Evolutionary conservation across 2,113 vertebrate species (phyloP), one percentile per base, ranked within the genome.

Genomic region (Procavia capensis): DNA sequence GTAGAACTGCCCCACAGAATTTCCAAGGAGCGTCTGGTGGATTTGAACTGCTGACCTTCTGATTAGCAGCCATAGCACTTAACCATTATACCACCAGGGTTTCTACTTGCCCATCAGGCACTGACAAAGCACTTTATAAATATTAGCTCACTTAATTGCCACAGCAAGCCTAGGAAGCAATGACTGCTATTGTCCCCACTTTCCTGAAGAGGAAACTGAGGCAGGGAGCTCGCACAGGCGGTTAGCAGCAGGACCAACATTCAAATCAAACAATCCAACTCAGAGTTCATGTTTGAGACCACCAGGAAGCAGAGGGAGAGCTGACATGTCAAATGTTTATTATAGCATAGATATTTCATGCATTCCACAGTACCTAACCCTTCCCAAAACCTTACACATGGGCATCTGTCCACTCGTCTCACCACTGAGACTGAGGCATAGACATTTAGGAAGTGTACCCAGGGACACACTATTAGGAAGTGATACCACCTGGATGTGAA

Each of bases 301-400:
- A 57, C 25, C 20, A 4, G 47, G 68, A 34, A n/a, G 9, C 24
- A 63, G 6, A 50, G 17, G 17, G 31, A 41, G 13, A 45, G n/a
- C n/a, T 22, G 22, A 31, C 22, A 29, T 17, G 45, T 0, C 5
- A 34, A 50, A 22, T 2, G 6, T 63, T 22, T 27, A 2, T 22
- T 47, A 6, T 2, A 25, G 34, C 31, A 61, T 31, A 47, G 11
- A 75, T 3, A 13, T 17, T 63, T 63, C 20, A 57, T 2, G 24
- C 29, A 1, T 13, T 17, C 0, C 25, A n/a, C 36, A 29, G 22
- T 6, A 36, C 16, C 64, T 34, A 39, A 20, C 34, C n/a, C 54
- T 43, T 75, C 31, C 43, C 54, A n/a, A n/a, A 59, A 25, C 29
- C 10, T 0, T 6, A 3, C 1, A 19, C 14, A 1, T 24, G 34